Base-by-base conservation (phyloP, 2,888 invertebrate species). In the Dolichomitus sp. region DNA sequence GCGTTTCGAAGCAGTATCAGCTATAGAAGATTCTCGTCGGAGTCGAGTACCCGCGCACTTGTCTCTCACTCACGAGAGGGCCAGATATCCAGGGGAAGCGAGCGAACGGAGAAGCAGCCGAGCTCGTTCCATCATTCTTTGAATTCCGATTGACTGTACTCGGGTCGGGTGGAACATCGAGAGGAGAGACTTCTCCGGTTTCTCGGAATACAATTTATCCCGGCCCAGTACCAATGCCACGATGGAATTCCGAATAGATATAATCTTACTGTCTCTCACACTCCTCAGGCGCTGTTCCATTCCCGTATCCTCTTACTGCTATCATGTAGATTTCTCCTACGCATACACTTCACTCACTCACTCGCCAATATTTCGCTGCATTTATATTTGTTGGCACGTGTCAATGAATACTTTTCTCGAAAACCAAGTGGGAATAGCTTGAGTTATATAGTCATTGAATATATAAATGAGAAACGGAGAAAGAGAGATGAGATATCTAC, bases 71-170 rank as follows among this genome's bases (percentile, higher is more conserved):
- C 70, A 40, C 70, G 27, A 66, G 30, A 57, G 50, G 48, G 42
- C 52, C 74, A 69, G 69, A 74, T 69, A 81, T 33, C 45, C 74
- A 63, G 78, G 81, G 70, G 50, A 65, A 45, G 52, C 68, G 23
- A 17, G 33, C 3, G 37, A 59, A 40, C 17, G 61, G 33, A 59
- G 37, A 9, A 11, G 19, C 2, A n/a, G 6, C 30, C 76, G 37
- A 73, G 72, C 61, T 81, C 48, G 82, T 57, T 65, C 52, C 78
- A 82, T 75, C 82, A 74, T 82, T 82, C 74, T 82, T 79, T 77
- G 82, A 66, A 79, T 82, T 82, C 82, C 82, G 57, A 82, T 78
- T 69, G 78, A 82, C 52, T 69, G 74, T 70, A 75, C 57, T 75
- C 37, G 65, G 27, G 19, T 59, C 70, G 33, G 50, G 57, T 66